Evolutionary conservation across 2,113 vertebrate species (phyloP).

Genomic region (Lycaon pictus): DNA sequence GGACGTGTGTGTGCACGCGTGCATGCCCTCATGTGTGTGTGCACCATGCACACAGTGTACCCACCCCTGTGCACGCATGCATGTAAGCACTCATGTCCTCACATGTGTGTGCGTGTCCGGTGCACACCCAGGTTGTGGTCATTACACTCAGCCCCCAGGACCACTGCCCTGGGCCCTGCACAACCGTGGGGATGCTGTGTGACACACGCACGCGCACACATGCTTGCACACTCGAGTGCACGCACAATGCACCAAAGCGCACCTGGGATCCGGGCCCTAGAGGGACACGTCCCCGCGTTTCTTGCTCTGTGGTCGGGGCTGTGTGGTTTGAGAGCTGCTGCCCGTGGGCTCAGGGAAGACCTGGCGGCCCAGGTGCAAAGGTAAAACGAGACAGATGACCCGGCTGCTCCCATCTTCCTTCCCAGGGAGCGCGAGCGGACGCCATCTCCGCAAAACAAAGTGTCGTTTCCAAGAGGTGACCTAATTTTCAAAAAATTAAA

Average conservation of each 20-base stretch:
- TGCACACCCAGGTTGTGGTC: not conserved
- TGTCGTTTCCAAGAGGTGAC: not conserved
- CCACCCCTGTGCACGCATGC: not conserved
- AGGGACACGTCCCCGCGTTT: rapidly evolving
- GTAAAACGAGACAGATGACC: not conserved
- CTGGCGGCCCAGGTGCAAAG: rapidly evolving
- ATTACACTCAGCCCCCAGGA: rapidly evolving
- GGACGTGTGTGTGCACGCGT: no score
- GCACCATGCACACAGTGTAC: no score
- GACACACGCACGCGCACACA: rapidly evolving
- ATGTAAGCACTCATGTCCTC: rapidly evolving
- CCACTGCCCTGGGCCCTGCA: not conserved
- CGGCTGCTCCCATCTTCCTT: rapidly evolving
- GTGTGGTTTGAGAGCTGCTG: rapidly evolving
- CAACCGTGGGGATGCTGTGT: no score
- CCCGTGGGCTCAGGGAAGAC: rapidly evolving
- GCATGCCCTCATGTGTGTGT: no score
- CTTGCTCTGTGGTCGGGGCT: rapidly evolving
- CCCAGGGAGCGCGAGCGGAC: rapidly evolving
- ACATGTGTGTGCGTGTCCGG: not conserved
- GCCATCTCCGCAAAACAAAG: not conserved
- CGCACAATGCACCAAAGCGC: rapidly evolving
- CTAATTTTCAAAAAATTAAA: not conserved
- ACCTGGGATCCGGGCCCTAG: not conserved
- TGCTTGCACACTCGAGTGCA: not conserved